Base-by-base conservation (phyloP, 2,888 invertebrate species). In the Parapristionchus giblindavisi region DNA sequence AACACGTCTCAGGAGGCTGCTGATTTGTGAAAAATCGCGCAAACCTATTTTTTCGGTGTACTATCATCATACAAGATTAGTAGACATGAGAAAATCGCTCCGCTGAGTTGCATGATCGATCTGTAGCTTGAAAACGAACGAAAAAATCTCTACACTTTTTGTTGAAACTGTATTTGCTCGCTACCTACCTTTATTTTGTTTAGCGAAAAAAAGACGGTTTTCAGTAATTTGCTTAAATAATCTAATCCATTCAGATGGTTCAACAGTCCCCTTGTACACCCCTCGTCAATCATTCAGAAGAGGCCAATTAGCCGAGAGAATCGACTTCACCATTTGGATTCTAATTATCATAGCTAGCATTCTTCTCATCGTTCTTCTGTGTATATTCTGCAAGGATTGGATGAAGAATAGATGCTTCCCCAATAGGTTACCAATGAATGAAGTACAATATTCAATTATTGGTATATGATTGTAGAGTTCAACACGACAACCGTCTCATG, bases 371-470 rank as follows among this genome's bases (percentile, higher is more conserved):
- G 74, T 78, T 17, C 63, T 72, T 24, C 70, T 76, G 14, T 79
- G 17, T 77, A 77, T 48, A 65, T 78, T 36, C 58, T 78, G 73
- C 79, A 79, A 71, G 65, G 52, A 34, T 21, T 63, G 54, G 36
- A 63, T 74, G 36, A 60, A 54, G 54, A 51, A 32, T 27, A 36
- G 54, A 21, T 54, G 51, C 36, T 38, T 38, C 21, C 70, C 70
- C 11, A 54, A 56, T 27, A 36, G 70, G 70, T 71, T 52, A 34
- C 34, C 32, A 58, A 38, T 5, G 21, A 63, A 11, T 63, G n/a
- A 8, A 66, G 48, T n/a, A 24, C 21, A 32, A n/a, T 34, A 5
- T 2, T 11, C 8, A 52, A 4, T 24, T 52, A 27, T 24, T 32
- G 21, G 29, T 54, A 14, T 36, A 21, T 27, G 14, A 36, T 70